These are phyloP conservation scores for Darevskia mixta DNA, from an alignment of 2,797 vertebrate species.

Conservation along the genomic window DNA sequence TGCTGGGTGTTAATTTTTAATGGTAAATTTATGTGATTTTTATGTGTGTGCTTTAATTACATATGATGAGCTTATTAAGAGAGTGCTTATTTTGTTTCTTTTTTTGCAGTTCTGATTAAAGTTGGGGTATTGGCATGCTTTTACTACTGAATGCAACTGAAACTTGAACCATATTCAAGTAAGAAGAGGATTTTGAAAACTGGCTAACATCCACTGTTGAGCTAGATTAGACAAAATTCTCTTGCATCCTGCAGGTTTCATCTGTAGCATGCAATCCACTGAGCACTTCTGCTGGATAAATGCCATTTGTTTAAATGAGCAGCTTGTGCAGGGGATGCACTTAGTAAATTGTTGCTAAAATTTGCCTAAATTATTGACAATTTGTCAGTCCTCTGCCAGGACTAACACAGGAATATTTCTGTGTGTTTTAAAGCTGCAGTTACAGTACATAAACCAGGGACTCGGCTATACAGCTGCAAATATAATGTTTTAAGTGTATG, in stretches of 20 bases:
- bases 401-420: not conserved
- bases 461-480: too few relatives aligned
- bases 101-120: slow-evolving; percentile 32
- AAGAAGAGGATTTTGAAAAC: not conserved
- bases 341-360: not conserved
- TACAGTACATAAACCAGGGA: not conserved
- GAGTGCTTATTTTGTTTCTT: not conserved
- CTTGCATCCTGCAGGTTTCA: not conserved
- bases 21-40: slow-evolving; percentile 1
- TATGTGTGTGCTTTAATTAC: slow-evolving; percentile 9
- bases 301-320: slow-evolving; percentile 17
- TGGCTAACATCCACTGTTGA: not conserved
- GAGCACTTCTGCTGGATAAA: not conserved
- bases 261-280: not conserved
- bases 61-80: not conserved
- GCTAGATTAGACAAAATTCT: not conserved
- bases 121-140: slow-evolving; percentile 7
- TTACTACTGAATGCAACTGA: not conserved
- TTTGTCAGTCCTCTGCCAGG: not conserved
- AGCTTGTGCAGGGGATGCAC: not conserved
- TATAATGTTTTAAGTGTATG: too few relatives aligned
- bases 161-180: not conserved
- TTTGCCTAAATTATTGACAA: not conserved
- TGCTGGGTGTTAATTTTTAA: not conserved
- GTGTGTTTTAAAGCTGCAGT: not conserved